These are phyloP conservation scores for Syrmaticus mikado DNA, from an alignment of 2,113 vertebrate genomes.

Conservation along the genomic window DNA sequence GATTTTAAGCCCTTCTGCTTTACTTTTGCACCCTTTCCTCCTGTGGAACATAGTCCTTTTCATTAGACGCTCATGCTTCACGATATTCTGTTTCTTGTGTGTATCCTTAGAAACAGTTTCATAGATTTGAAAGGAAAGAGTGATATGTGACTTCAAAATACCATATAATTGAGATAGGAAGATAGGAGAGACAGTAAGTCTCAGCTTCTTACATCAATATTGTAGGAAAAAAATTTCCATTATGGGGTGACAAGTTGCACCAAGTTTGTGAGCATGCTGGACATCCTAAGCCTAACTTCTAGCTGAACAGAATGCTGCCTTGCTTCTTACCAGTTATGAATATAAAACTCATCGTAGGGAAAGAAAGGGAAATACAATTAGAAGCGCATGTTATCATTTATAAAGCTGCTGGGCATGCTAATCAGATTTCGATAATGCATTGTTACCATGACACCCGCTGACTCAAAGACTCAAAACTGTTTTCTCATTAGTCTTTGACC, in stretches of 20 bases:
- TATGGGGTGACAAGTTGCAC: not conserved
- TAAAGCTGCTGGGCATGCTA: conserved; percentile 72
- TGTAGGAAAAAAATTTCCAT: not conserved
- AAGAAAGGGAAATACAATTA: conserved; percentile 68
- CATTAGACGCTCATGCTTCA: not conserved
- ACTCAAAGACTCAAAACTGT: conserved; percentile 67
- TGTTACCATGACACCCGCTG: conserved; percentile 79
- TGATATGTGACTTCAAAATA: not conserved
- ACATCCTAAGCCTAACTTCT: not conserved
- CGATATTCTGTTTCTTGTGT: not conserved
- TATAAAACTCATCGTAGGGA: conserved; percentile 47
- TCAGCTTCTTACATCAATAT: not conserved
- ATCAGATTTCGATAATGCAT: conserved; percentile 79
- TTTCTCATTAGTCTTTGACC: conserved; percentile 82
- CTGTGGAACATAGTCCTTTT: not conserved
- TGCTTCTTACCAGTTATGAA: conserved; percentile 20
- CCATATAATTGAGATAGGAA: not conserved
- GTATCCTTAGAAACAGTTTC: not conserved
- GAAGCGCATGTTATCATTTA: conserved; percentile 54
- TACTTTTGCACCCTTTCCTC: not conserved
- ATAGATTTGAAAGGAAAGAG: not conserved
- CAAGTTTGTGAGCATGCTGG: conserved; percentile 2
- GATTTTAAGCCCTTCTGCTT: not conserved
- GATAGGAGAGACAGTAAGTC: not conserved
- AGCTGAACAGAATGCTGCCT: conserved; percentile 37